phyloP scores from a whole-genome alignment of 2,888 invertebrate species.

The Diloba caeruleocephala region DNA sequence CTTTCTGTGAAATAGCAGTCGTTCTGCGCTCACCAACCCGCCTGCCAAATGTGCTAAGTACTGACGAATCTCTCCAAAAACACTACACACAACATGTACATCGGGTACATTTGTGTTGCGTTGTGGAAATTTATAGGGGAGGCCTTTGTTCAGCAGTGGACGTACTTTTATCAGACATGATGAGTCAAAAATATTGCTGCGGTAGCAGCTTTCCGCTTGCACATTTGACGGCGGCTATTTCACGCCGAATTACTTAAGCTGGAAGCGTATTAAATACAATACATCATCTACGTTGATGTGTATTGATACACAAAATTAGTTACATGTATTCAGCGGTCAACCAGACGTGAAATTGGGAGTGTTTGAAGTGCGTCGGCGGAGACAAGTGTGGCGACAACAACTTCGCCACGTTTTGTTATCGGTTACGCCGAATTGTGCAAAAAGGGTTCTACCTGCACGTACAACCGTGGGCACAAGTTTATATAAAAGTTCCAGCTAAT shows the following conservation, averaged over 20 bases:
- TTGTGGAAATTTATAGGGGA: too few species aligned
- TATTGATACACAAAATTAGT: constrained; percentile 82
- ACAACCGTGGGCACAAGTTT: constrained; percentile 62
- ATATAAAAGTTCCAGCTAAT: constrained; percentile 39
- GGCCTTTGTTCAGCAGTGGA: too few species aligned
- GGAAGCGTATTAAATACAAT: constrained; percentile 62
- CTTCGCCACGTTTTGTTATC: constrained; percentile 69
- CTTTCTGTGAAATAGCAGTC: too few species aligned
- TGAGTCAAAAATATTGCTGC: constrained; percentile 8
- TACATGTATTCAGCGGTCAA: constrained; percentile 79
- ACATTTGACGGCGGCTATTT: constrained; percentile 69
- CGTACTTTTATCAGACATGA: too few species aligned
- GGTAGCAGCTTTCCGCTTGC: constrained; percentile 19
- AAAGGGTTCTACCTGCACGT: constrained; percentile 86
- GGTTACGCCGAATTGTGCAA: constrained; percentile 86
- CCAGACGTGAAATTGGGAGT: constrained; percentile 84
- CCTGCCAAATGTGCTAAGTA: too few species aligned
- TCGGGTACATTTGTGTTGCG: too few species aligned
- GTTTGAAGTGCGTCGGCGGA: constrained; percentile 73
- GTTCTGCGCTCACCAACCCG: too few species aligned
- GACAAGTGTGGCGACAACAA: constrained; percentile 85
- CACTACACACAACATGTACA: too few species aligned
- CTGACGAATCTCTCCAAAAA: not conserved
- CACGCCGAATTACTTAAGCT: constrained; percentile 68
- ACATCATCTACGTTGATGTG: constrained; percentile 69